These are phyloP conservation scores for Colostygia pectinataria DNA, from an alignment of 2,888 invertebrate genomes.

Conservation along the genomic window DNA sequence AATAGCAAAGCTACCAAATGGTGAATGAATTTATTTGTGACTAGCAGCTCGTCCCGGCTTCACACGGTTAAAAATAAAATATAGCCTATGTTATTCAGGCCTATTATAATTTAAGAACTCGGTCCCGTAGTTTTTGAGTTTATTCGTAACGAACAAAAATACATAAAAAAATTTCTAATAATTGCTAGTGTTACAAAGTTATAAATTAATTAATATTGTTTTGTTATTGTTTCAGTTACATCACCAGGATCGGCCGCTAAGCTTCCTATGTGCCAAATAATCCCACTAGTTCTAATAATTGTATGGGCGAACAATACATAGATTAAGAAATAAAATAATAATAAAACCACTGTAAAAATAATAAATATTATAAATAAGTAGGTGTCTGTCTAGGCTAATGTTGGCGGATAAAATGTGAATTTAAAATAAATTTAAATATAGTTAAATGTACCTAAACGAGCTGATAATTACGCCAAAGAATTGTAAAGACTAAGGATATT, in stretches of 20 bases:
- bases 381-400: constrained; percentile 65
- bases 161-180: no score
- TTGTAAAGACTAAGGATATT: constrained; percentile 79
- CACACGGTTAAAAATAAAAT: no score
- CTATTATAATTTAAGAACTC: no score
- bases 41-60: no score
- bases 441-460: constrained; percentile 69
- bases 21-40: no score
- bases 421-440: constrained; percentile 57
- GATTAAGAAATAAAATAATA: constrained; percentile 35
- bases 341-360: constrained; percentile 38
- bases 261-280: constrained; percentile 66
- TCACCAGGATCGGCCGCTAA: constrained; percentile 72
- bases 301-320: constrained; percentile 72
- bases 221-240: constrained; percentile 63
- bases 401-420: constrained; percentile 63
- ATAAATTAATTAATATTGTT: background rate
- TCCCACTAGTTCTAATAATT: constrained; percentile 61
- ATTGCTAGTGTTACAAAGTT: no score
- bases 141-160: no score
- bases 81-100: no score
- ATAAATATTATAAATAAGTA: constrained; percentile 56
- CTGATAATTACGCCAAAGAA: constrained; percentile 78
- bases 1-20: no score
- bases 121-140: no score